Conservation (phyloP, 2,113 vertebrate species). For the Larimichthys polyactis region DNA sequence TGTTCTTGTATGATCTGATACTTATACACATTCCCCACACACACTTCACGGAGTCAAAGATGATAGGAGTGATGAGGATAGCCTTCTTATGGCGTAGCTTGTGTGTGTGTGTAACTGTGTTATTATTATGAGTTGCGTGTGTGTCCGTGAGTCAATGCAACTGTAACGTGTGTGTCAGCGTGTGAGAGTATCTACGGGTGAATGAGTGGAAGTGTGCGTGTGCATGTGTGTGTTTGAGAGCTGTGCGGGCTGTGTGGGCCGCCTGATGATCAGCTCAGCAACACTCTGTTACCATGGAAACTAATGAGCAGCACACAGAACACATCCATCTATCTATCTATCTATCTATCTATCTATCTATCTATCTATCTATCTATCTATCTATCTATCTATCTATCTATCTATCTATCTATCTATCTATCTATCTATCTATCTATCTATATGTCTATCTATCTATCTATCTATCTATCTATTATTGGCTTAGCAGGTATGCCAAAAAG, state of each 20-base stretch:
- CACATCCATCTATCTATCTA: conserved; percentile 43
- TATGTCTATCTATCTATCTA: too few species aligned
- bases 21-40: background rate
- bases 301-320: conserved; percentile 70
- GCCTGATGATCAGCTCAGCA: conserved; percentile 82
- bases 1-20: background rate
- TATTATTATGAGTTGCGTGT: background rate
- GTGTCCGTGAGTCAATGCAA: conserved; percentile 27
- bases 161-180: conserved; percentile 7
- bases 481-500: too few species aligned
- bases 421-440: too few species aligned
- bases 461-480: too few species aligned
- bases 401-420: too few species aligned
- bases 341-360: background rate
- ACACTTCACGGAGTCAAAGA: background rate
- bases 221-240: conserved; percentile 66
- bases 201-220: conserved; percentile 29
- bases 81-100: background rate
- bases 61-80: background rate
- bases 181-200: conserved; percentile 16
- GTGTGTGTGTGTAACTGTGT: conserved; percentile 11
- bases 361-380: too few species aligned
- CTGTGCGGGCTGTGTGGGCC: conserved; percentile 78
- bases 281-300: conserved; percentile 86
- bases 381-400: too few species aligned